A percentile compares a stretch with the other conserved stretches of the same genome.
These are phyloP conservation scores for Drosophila formosana DNA, from an alignment of 2,888 invertebrate species.

Conservation along the genomic window DNA sequence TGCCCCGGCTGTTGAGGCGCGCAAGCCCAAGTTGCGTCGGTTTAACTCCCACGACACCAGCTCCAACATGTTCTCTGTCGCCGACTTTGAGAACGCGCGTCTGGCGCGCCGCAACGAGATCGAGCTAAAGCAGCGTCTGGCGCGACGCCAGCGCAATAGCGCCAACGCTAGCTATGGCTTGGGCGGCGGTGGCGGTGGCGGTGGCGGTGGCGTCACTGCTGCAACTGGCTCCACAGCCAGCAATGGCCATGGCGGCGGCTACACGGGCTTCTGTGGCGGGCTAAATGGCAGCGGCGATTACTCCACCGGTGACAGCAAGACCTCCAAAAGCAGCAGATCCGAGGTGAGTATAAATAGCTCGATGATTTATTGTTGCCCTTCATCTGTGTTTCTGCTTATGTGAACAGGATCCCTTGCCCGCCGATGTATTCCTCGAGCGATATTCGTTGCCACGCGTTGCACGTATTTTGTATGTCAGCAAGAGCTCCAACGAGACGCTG, in stretches of 20 bases:
- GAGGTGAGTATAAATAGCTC: conserved; percentile 72
- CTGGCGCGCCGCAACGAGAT: conserved; percentile 85
- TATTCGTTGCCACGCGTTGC: conserved; percentile 84
- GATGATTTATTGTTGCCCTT: neutral
- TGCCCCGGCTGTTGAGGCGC: conserved; percentile 75
- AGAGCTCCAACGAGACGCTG: conserved; percentile 83
- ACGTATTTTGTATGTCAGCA: conserved; percentile 81
- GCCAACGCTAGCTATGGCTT: conserved; percentile 80
- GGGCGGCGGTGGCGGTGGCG: conserved; percentile 35
- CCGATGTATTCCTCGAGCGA: conserved; percentile 84
- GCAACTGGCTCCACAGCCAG: conserved; percentile 7
- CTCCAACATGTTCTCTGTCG: conserved; percentile 85
- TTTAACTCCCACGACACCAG: conserved; percentile 85
- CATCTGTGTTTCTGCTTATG: conserved; percentile 54
- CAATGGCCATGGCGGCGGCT: conserved; percentile 16
- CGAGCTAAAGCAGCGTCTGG: conserved; percentile 84
- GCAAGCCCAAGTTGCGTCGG: conserved; percentile 84
- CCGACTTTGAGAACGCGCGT: conserved; percentile 85
- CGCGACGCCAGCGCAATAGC: conserved; percentile 83
- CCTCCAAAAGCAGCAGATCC: conserved; percentile 84
- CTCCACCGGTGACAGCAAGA: conserved; percentile 85
- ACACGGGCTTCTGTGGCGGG: conserved; percentile 65
- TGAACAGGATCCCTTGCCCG: conserved; percentile 83
- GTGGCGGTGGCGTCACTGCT: conserved; percentile 5
- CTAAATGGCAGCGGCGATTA: conserved; percentile 82